These are phyloP conservation scores for Brenthis ino DNA, from an alignment of 2,888 invertebrate species.

Conservation along the genomic window DNA sequence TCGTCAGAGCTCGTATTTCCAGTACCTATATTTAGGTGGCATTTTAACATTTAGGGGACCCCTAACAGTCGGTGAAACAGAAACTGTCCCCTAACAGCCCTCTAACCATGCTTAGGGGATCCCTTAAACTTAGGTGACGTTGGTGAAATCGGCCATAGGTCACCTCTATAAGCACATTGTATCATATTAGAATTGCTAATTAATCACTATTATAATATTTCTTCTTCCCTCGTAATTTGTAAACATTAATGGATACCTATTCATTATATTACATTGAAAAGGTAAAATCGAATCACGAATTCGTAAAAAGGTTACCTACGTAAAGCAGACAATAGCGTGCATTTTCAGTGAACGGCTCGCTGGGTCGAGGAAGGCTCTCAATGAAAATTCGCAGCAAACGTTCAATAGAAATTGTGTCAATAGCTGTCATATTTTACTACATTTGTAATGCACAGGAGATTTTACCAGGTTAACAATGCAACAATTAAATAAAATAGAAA, in stretches of 20 bases:
- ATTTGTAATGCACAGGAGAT: not conserved
- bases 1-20: too few species aligned
- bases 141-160: too few species aligned
- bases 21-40: too few species aligned
- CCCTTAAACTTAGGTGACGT: too few species aligned
- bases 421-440: slow-evolving; percentile 22
- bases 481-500: not conserved
- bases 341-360: slow-evolving; percentile 66
- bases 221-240: not conserved
- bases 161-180: not conserved
- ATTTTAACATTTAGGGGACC: too few species aligned
- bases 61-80: too few species aligned
- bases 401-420: slow-evolving; percentile 54
- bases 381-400: slow-evolving; percentile 51
- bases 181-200: too few species aligned
- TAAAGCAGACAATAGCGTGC: slow-evolving; percentile 65
- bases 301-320: slow-evolving; percentile 52
- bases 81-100: too few species aligned
- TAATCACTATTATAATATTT: too few species aligned
- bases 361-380: slow-evolving; percentile 32
- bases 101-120: too few species aligned
- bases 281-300: slow-evolving; percentile 28
- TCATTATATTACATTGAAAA: slow-evolving; percentile 1
- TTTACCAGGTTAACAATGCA: not conserved
- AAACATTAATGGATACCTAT: slow-evolving; percentile 2